Evolutionary conservation across 2,888 invertebrate species (phyloP).

Genomic region (Zaprionus obscuricornis): DNA sequence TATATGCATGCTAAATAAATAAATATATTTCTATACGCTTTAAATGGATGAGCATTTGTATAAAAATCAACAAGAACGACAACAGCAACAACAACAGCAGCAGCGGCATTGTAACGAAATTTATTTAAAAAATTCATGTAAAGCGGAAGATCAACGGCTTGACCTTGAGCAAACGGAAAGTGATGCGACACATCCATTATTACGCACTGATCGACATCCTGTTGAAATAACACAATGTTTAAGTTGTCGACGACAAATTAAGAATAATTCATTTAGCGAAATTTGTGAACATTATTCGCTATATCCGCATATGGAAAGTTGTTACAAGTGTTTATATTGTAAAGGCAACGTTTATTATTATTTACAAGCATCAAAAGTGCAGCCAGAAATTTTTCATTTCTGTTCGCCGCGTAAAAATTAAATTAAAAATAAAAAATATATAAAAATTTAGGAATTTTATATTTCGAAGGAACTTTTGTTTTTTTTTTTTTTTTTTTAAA

Average conservation of each 20-base stretch:
- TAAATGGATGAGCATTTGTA: constrained; percentile 23
- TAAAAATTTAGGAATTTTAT: too few species aligned
- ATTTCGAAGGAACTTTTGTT: too few species aligned
- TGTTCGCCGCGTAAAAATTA: constrained; percentile 80
- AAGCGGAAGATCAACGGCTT: neutral
- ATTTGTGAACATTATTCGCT: constrained; percentile 78
- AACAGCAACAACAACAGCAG: too few species aligned
- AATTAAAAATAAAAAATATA: constrained; percentile 44
- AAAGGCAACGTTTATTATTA: constrained; percentile 76
- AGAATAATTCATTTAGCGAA: constrained; percentile 64
- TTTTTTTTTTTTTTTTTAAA: too few species aligned
- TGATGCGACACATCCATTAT: constrained; percentile 79
- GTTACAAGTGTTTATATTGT: constrained; percentile 77
- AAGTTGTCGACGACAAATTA: constrained; percentile 70
- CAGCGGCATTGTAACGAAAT: neutral
- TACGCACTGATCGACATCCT: constrained; percentile 67
- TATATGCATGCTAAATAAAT: too few species aligned
- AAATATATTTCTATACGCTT: too few species aligned
- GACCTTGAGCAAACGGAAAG: constrained; percentile 68
- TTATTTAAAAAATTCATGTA: constrained; percentile 1
- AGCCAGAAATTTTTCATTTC: constrained; percentile 72
- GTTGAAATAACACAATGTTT: constrained; percentile 68
- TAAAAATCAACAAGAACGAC: too few species aligned
- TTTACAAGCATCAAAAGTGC: constrained; percentile 23
- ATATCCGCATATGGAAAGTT: constrained; percentile 52